phyloP scores from a whole-genome alignment of 1,140 invertebrate species.

The Bombus huntii region DNA sequence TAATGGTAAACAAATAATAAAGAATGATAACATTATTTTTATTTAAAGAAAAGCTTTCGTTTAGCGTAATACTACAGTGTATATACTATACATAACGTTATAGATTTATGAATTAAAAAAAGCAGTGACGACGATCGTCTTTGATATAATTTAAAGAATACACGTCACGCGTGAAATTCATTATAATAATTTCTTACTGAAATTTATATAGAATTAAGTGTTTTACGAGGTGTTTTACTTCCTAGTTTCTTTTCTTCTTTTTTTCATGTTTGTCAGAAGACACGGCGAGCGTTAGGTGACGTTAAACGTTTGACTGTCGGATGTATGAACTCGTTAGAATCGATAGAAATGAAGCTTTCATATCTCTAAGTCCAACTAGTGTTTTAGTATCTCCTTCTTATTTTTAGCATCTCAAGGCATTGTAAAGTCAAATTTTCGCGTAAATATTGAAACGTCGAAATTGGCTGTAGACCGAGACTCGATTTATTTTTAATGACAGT shows the following conservation, averaged over 20 bases:
- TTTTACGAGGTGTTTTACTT: neutral
- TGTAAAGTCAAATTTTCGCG: neutral
- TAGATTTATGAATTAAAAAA: too few species aligned
- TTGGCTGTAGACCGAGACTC: neutral
- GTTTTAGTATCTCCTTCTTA: constrained; percentile 8
- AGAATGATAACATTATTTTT: neutral
- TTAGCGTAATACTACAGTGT: too few species aligned
- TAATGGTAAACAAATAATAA: neutral
- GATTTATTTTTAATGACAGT: neutral
- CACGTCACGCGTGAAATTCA: too few species aligned
- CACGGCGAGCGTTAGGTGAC: neutral
- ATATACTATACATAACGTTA: too few species aligned
- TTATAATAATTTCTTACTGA: too few species aligned
- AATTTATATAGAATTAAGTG: too few species aligned
- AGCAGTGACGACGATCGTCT: too few species aligned
- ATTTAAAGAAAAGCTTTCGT: too few species aligned
- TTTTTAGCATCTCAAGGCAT: neutral
- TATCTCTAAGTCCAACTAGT: neutral
- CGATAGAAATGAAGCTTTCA: constrained; percentile 34
- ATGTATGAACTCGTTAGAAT: constrained; percentile 21
- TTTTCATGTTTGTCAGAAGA: neutral
- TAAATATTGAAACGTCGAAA: neutral
- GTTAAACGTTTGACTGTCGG: neutral
- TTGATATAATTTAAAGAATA: too few species aligned
- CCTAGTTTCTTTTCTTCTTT: neutral